A percentile compares a stretch with the other conserved stretches of the same genome.
Conservation (phyloP, 2,113 vertebrate genomes). For the Vulpes ferrilata region DNA sequence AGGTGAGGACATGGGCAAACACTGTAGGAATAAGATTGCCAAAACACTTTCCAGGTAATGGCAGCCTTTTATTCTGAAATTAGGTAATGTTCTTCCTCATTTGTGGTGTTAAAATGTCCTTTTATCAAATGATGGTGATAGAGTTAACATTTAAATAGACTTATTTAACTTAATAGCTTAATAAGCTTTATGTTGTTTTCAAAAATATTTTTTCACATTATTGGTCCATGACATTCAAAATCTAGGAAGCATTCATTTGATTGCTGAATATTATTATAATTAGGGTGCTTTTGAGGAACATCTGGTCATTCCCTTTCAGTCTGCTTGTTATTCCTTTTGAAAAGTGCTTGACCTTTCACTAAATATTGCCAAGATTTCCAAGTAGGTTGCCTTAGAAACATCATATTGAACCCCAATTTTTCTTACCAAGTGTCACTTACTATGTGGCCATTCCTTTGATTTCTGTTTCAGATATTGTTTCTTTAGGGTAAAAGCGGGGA, state of each 20-base stretch:
- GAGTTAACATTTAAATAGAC: slow-evolving; percentile 14
- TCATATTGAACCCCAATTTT: not conserved
- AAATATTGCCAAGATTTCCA: not conserved
- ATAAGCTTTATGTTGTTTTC: slow-evolving; percentile 25
- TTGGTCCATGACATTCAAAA: not conserved
- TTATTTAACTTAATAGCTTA: slow-evolving; percentile 27
- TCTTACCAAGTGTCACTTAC: not conserved
- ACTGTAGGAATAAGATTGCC: not conserved
- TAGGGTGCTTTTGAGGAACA: not conserved
- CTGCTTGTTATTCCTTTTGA: slow-evolving; percentile 24
- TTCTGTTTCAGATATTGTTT: not conserved
- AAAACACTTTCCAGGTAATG: not conserved
- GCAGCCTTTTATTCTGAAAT: slow-evolving; percentile 15
- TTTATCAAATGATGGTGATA: not conserved
- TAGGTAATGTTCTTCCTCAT: not conserved
- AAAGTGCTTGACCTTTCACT: not conserved
- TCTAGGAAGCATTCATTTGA: not conserved
- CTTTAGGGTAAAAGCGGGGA: not conserved
- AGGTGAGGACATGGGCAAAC: not conserved
- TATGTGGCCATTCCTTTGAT: not conserved
- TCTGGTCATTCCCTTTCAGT: not conserved
- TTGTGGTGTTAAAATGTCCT: not conserved
- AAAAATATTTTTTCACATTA: slow-evolving; percentile 21
- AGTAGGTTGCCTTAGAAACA: not conserved
- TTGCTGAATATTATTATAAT: not conserved